Conservation (phyloP, 2,113 vertebrate genomes). For the Tragelaphus strepsiceros region DNA sequence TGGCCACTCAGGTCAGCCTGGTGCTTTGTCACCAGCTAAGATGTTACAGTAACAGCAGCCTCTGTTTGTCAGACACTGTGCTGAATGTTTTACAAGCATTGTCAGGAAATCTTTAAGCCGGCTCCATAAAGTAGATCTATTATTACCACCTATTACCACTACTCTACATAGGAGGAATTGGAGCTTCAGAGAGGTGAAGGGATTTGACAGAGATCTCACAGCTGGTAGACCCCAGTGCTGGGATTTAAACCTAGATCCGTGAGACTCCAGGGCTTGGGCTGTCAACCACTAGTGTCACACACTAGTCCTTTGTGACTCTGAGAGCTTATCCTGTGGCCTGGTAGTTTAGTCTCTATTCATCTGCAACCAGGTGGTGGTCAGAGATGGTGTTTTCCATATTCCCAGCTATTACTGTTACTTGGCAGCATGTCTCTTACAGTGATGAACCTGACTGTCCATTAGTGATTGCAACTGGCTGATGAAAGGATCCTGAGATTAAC, state of each 20-base stretch:
- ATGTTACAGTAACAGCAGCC: not conserved
- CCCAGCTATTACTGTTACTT: not conserved
- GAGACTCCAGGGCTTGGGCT: not conserved
- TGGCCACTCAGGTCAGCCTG: not conserved
- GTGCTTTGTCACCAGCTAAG: not conserved
- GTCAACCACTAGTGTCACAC: not conserved
- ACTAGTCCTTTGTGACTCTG: not conserved
- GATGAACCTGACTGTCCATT: not conserved
- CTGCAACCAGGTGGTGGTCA: not conserved
- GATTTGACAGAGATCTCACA: not conserved
- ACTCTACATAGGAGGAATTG: not conserved
- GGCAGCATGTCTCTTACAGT: not conserved
- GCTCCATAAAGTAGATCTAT: not conserved
- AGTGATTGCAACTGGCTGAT: not conserved
- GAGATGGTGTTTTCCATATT: not conserved
- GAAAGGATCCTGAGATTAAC: not conserved
- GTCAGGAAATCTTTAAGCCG: not conserved
- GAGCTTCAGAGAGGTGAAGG: not conserved
- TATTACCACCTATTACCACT: too few relatives aligned
- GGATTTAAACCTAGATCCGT: not conserved
- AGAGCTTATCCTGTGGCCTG: not conserved
- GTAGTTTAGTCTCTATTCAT: accelerated
- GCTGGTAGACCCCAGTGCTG: not conserved
- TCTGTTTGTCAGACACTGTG: not conserved
- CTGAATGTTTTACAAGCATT: not conserved